Evolutionary conservation across 2,888 invertebrate genomes (phyloP), one percentile per base, ranked within the genome.

Genomic region (Nomada goodeniana): DNA sequence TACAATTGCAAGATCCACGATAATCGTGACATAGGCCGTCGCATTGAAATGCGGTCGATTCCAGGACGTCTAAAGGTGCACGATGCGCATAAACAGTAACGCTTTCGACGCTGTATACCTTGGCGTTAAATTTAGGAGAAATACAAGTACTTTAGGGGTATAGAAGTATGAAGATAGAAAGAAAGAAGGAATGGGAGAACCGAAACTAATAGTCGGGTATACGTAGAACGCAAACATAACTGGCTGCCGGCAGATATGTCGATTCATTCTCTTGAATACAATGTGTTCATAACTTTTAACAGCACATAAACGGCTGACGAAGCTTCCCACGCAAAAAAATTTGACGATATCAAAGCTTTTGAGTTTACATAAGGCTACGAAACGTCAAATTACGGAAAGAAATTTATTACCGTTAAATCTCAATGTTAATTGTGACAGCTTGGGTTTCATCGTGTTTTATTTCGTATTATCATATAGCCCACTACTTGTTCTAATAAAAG

Each of bases 201-300:
- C 78, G 83, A 86, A 86, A 86, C 83, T 80, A 83, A 89, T 93
- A 93, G 92, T 92, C 89, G 90, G 89, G 90, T 89, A 90, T 89
- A 88, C 85, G 89, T 92, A 93, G 92, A 90, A 85, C 82, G 86
- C 91, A 88, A 90, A 91, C 87, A 70, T 92, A 90, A 90, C 88
- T 91, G 88, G 90, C 90, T 92, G 90, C 86, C 84, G 83, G 86
- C 83, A 87, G 78, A 88, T 86, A 89, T 87, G 88, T 88, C 86
- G 83, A 90, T 91, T 92, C 91, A 92, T 92, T 91, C 92, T 92
- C 91, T 92, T 91, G 90, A 89, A 90, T 89, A 91, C 90, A 91
- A 91, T 90, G 89, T 90, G 89, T 92, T 92, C 86, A 88, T 87
- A 89, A 88, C 87, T 89, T 80, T 71, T 85, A 90, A 91, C 90